phyloP scores from a whole-genome alignment of 2,888 invertebrate species.

The Cryptus viduatorius region DNA sequence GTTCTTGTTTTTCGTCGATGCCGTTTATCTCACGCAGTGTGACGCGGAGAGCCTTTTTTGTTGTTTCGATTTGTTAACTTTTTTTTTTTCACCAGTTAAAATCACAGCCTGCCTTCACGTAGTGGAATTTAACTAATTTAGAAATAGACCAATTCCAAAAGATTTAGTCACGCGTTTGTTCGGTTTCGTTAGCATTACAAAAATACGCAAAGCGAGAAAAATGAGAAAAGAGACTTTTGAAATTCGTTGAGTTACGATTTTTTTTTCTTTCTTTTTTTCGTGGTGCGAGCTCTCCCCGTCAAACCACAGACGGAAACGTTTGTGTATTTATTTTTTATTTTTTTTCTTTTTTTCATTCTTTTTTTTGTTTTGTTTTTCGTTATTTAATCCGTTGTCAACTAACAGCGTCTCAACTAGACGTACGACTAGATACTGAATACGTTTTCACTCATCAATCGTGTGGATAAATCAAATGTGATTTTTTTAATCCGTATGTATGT shows the following conservation, averaged over 20 bases:
- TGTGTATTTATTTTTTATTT: background rate
- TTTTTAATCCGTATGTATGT: conserved; percentile 22
- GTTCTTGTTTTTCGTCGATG: conserved; percentile 14
- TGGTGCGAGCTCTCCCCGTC: conserved; percentile 62
- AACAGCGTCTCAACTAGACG: conserved; percentile 79
- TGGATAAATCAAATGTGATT: conserved; percentile 26
- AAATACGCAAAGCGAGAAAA: conserved; percentile 64
- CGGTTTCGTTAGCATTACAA: conserved; percentile 56
- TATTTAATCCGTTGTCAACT: conserved; percentile 70
- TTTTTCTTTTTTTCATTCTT: conserved; percentile 5
- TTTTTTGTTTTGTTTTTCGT: conserved; percentile 18
- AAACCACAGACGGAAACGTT: conserved; percentile 64
- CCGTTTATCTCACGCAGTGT: conserved; percentile 34
- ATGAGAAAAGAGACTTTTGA: conserved; percentile 48
- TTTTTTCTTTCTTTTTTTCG: conserved; percentile 43
- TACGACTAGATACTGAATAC: conserved; percentile 82
- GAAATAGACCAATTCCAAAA: conserved; percentile 47
- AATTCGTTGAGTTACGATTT: conserved; percentile 74
- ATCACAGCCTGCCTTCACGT: conserved; percentile 58
- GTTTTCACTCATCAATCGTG: conserved; percentile 73
- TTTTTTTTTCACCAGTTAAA: conserved; percentile 34
- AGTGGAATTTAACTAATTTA: conserved; percentile 58
- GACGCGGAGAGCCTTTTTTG: conserved; percentile 53
- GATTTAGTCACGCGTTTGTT: conserved; percentile 19
- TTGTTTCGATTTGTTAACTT: background rate